Conservation (phyloP, 2,797 vertebrate species). For the Vespertilio murinus region DNA sequence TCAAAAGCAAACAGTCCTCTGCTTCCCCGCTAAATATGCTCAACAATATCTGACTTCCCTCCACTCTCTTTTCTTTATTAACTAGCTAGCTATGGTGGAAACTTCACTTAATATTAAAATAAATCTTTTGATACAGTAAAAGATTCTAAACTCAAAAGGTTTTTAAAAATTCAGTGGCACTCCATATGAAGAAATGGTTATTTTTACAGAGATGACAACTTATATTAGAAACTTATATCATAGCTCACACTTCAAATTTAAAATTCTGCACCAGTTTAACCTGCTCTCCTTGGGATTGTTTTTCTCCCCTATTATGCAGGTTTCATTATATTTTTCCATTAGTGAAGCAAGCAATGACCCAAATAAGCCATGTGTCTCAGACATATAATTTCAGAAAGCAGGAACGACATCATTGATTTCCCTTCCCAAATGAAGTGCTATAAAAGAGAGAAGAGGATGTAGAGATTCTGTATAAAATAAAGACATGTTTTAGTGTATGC, state of each 20-base stretch:
- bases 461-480: conserved; percentile 29
- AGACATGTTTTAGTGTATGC: neutral
- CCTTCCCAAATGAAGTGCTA: conserved; percentile 22
- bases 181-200: neutral
- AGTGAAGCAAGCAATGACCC: conserved; percentile 50
- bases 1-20: neutral
- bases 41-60: neutral
- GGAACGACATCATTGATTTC: conserved; percentile 41
- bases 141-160: neutral
- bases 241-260: conserved; percentile 38
- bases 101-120: neutral
- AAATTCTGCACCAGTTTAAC: conserved; percentile 48
- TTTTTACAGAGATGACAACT: neutral
- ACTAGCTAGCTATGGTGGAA: neutral
- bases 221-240: neutral
- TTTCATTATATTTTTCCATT: conserved; percentile 64
- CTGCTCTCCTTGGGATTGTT: neutral
- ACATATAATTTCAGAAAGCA: conserved; percentile 52
- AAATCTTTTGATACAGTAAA: neutral
- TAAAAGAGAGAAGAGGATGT: neutral
- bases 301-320: conserved; percentile 50
- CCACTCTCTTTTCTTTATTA: neutral
- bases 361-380: conserved; percentile 33
- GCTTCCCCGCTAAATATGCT: neutral
- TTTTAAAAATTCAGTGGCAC: neutral